Evolutionary conservation across 2,888 invertebrate genomes (phyloP).

Genomic region (Brachyopa scutellaris): DNA sequence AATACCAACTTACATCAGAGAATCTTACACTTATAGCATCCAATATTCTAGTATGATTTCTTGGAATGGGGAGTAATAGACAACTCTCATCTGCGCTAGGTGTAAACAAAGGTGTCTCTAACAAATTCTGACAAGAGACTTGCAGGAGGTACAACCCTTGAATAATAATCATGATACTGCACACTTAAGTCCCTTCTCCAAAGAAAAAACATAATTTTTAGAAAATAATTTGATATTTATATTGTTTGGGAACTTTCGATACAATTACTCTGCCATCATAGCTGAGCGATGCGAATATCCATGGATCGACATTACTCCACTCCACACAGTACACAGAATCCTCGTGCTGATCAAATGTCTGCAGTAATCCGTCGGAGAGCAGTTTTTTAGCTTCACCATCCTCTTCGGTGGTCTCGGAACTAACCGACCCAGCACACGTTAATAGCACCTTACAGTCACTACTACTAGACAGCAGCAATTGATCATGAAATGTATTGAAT

Average conservation of each 20-base stretch:
- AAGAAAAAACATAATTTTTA: no score
- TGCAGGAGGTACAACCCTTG: no score
- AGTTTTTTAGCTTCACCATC: constrained; percentile 75
- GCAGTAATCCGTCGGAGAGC: constrained; percentile 92
- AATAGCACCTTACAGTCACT: constrained; percentile 96
- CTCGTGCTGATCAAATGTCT: constrained; percentile 97
- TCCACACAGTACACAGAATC: constrained; percentile 98
- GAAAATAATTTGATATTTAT: constrained; percentile 95
- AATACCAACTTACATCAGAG: no score
- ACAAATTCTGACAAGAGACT: no score
- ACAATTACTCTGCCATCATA: constrained; percentile 98
- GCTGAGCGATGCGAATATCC: constrained; percentile 98
- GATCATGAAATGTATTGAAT: constrained; percentile 98
- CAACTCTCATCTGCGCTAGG: no score
- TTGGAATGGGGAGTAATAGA: no score
- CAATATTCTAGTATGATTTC: no score
- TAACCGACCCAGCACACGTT: constrained; percentile 93
- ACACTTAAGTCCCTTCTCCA: no score
- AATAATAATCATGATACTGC: no score
- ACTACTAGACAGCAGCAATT: constrained; percentile 95
- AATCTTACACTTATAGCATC: no score
- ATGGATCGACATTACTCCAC: constrained; percentile 98
- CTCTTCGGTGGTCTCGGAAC: constrained; percentile 87
- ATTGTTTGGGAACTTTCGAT: constrained; percentile 95
- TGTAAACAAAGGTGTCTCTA: no score